These are phyloP conservation scores for Eptesicus fuscus DNA, from an alignment of 2,113 vertebrate genomes.

Conservation along the genomic window DNA sequence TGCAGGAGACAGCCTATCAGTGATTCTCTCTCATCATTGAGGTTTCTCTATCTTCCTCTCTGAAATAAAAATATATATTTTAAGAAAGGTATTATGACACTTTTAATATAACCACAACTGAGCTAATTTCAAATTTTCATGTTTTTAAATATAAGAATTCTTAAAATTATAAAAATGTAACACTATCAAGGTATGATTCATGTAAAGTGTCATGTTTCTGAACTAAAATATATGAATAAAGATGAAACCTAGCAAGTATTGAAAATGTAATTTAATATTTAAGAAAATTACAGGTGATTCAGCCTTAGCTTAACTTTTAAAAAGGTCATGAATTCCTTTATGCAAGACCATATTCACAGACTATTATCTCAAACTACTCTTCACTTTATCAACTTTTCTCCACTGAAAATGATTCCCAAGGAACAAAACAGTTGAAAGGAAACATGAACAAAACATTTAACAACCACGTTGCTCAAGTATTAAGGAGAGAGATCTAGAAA, in stretches of 20 bases:
- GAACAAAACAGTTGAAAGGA: background rate
- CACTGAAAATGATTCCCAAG: conserved; percentile 9
- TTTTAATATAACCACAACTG: conserved; percentile 4
- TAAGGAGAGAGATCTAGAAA: background rate
- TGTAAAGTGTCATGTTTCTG: background rate
- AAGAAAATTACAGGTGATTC: conserved; percentile 8
- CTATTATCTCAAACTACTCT: background rate
- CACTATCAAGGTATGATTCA: conserved; percentile 21
- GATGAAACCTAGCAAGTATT: background rate
- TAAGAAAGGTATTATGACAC: conserved; percentile 22
- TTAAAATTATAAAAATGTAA: conserved; percentile 50
- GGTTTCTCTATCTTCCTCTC: no score
- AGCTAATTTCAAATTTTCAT: conserved; percentile 53
- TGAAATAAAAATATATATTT: no score
- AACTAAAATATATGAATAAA: conserved; percentile 27
- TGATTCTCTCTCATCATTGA: no score
- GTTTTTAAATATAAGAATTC: conserved; percentile 52
- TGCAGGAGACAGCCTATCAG: no score
- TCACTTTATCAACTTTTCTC: background rate
- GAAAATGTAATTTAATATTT: conserved; percentile 16
- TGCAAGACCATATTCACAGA: background rate
- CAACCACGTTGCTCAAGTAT: background rate
- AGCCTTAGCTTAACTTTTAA: background rate
- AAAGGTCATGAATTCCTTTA: conserved; percentile 32
- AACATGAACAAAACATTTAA: background rate